Base-by-base conservation (phyloP, 2,797 vertebrate genomes). In the Hozukius guyotensis region DNA sequence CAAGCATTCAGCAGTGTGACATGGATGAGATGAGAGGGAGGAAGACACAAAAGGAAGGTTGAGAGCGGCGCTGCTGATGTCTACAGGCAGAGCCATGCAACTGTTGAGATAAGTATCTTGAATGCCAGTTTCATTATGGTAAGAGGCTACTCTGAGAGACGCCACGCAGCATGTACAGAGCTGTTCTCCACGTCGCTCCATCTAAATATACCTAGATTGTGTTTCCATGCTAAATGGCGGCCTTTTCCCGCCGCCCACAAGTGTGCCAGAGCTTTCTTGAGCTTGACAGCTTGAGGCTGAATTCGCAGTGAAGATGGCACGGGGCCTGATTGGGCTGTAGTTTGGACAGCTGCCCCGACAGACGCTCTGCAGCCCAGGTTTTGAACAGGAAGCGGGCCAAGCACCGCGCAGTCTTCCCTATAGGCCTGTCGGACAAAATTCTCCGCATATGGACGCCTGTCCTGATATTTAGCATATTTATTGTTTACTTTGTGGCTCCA, bases 271-370 rank as follows among this genome's bases (percentile, higher is more conserved):
- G 81, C 76, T 86, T 89, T 88, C 85, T 88, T 71, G 62, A 88
- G 89, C 83, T 88, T 66, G 83, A 90, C 89, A 87, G 90, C 89
- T 90, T 89, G 87, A 72, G 80, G 65, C 69, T 87, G 80, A 88
- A 80, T 86, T 82, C 87, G 79, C 78, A 75, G 78, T n/a, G 65
- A 81, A 80, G 69, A 88, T 93, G 93, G 91, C 89, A 86, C 73
- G 1, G 20, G n/a, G 88, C 91, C 93, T 91, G 88, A 91, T 92
- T 90, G 88, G 89, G 83, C 83, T 88, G 88, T 82, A 87, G 85
- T 89, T 93, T 94, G 92, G 92, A 89, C 90, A 80, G 81, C 78
- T 91, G 87, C 88, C 90, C 83, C 2, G 16, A 80, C 92, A 92
- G 89, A 90, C 75, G 61, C 86, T 89, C 79, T 76, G 77, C 77